Base-by-base conservation (phyloP, 2,888 invertebrate genomes). In the Drosophila robusta region DNA sequence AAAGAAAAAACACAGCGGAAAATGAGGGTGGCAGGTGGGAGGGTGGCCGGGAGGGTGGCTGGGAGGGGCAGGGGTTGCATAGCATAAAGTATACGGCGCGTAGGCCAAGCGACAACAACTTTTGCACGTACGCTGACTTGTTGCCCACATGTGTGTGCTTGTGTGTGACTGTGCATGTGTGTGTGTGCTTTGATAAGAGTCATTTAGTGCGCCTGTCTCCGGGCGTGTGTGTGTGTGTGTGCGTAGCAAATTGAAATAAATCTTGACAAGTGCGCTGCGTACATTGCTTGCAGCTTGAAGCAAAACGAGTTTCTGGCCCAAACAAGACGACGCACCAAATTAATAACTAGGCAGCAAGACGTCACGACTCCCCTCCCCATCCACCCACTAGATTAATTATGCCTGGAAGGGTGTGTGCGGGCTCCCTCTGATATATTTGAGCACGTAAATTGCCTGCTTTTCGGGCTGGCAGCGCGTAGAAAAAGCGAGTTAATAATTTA, bases 231-330 rank as follows among this genome's bases (percentile, higher is more conserved):
- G 32, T 58, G 47, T 62, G 49, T 62, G 60, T 49, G 70, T 56
- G 76, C 67, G 69, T 58, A 73, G 68, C 65, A 83, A 85, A 85
- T 81, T 83, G 85, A 85, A 85, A 85, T 83, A 85, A 85, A 85
- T 85, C 86, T 81, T 83, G 81, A 78, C 81, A 86, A 86, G 81
- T 75, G 78, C 80, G 77, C 71, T 70, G 76, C 66, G 57, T 62
- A 64, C 68, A 75, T 63, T 61, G 75, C 65, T 64, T 45, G 63
- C 39, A 62, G 64, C 61, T 45, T 16, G 36, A 14, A 38, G 60
- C 47, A 18, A 50, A 66, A 63, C 70, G 62, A 63, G 57, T 60
- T 70, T 39, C 41, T 47, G 62, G 45, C 61, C 32, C 56, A 49
- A 58, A 45, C 47, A 46, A 55, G 63, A 54, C 57, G 45, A 58